These are phyloP conservation scores for Podarcis lilfordi DNA, from an alignment of 2,797 vertebrate species.

Conservation along the genomic window DNA sequence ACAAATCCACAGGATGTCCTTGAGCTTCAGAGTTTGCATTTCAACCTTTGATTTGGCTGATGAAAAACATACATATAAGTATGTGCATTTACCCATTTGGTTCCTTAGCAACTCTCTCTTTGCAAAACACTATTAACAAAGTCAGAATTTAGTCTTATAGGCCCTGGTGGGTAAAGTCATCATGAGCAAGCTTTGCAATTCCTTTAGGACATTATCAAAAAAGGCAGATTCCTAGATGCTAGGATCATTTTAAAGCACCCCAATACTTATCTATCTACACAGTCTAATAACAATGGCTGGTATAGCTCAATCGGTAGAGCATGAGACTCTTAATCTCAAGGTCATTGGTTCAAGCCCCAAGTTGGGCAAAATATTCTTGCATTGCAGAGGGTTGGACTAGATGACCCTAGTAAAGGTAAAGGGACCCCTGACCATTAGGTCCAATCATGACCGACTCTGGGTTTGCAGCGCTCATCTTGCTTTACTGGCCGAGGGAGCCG, in stretches of 20 bases:
- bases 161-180: conserved; percentile 39
- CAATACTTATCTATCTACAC: not conserved
- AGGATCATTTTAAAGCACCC: conserved; percentile 2
- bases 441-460: no score
- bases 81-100: conserved; percentile 43
- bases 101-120: conserved; percentile 19
- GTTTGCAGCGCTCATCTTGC: no score
- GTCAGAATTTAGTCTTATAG: conserved; percentile 13
- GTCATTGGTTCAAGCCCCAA: no score
- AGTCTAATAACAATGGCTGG: not conserved
- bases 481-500: no score
- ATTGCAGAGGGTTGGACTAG: no score
- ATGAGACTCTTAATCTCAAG: no score
- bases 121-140: conserved; percentile 21
- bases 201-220: not conserved
- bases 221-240: not conserved
- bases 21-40: conserved; percentile 59
- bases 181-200: conserved; percentile 3
- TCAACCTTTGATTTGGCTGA: conserved; percentile 58
- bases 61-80: conserved; percentile 53
- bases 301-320: no score
- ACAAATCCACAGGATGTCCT: conserved; percentile 59
- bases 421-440: no score
- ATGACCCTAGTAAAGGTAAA: no score
- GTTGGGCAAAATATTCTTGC: no score